These are phyloP conservation scores for Girardia tigrina DNA, from an alignment of 2,888 invertebrate species.

Conservation along the genomic window DNA sequence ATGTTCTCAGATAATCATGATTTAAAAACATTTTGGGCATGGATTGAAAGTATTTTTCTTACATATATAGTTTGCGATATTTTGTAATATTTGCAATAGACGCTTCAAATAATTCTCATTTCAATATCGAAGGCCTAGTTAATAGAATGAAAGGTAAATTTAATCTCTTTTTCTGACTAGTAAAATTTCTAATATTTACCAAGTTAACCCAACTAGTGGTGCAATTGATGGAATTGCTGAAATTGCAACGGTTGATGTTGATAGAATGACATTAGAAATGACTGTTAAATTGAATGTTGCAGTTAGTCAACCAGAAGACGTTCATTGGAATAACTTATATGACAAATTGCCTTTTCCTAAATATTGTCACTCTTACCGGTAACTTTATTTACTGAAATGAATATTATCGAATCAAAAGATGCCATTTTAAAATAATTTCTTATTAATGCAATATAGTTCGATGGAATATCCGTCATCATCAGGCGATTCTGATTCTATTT, in stretches of 20 bases:
- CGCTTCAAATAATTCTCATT: not conserved
- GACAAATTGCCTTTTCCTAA: not conserved
- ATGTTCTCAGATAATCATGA: not conserved
- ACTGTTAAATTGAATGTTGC: not conserved
- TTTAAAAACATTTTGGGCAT: not conserved
- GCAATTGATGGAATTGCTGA: constrained; percentile 4
- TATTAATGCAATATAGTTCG: too few species aligned
- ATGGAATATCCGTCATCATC: too few species aligned
- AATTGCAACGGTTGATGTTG: not conserved
- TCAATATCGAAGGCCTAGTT: not conserved
- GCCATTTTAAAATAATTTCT: not conserved
- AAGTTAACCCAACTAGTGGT: not conserved
- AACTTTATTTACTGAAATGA: too few species aligned
- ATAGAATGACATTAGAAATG: not conserved
- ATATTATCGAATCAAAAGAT: too few species aligned
- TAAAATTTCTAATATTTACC: not conserved
- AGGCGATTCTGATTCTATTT: too few species aligned
- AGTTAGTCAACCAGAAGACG: not conserved
- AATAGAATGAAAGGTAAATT: not conserved
- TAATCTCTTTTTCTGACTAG: not conserved
- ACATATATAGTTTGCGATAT: not conserved
- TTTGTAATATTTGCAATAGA: not conserved
- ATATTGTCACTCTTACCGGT: not conserved
- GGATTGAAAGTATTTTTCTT: not conserved
- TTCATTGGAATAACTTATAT: not conserved